Conservation (phyloP, 2,113 vertebrate species). For the Rallus limicola region DNA sequence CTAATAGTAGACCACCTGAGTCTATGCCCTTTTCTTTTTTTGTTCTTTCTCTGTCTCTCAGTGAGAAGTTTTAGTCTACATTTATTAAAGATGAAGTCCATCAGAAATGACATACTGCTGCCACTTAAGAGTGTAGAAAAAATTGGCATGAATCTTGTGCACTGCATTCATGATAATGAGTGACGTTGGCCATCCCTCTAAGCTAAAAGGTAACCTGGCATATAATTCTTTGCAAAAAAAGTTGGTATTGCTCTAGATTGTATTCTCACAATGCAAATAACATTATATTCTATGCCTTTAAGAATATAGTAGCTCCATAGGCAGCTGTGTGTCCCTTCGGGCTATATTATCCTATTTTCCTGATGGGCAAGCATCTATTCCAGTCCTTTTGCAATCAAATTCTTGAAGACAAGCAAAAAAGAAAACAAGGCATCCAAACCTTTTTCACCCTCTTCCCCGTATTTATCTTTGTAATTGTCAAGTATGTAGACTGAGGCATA, state of each 20-base stretch:
- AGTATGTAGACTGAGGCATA: not conserved
- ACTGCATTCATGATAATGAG: not conserved
- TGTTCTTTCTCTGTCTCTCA: not conserved
- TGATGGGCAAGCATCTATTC: not conserved
- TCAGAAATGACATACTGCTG: not conserved
- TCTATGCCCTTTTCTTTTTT: not conserved
- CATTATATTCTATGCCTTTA: not conserved
- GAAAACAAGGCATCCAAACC: not conserved
- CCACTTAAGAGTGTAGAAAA: not conserved
- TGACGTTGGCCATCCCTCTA: not conserved
- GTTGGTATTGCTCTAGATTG: not conserved
- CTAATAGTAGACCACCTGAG: not conserved
- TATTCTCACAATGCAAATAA: conserved; percentile 43
- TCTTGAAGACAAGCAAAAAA: not conserved
- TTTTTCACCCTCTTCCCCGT: not conserved
- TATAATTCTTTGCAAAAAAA: not conserved
- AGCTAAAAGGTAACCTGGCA: not conserved
- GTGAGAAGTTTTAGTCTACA: not conserved
- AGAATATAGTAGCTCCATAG: not conserved
- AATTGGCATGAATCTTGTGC: not conserved
- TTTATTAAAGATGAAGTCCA: not conserved
- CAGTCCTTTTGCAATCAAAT: not conserved
- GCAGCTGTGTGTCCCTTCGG: not conserved
- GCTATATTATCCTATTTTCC: not conserved
- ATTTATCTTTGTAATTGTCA: not conserved